phyloP scores from a whole-genome alignment of 2,888 invertebrate species.

The Hirtodrosophila confusa region DNA sequence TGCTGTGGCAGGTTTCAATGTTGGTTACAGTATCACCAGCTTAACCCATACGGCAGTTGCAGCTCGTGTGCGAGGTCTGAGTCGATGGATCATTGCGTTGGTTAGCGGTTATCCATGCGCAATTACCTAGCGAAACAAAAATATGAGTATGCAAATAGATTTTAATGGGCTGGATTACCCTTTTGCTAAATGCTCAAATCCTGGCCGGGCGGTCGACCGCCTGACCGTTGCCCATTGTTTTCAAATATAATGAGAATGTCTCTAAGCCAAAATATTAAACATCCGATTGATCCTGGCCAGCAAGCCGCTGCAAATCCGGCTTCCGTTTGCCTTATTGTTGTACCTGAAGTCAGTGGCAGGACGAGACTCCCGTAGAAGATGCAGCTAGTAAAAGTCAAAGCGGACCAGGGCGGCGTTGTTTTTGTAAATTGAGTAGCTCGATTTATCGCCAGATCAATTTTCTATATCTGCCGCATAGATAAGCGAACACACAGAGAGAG shows the following conservation, averaged over 20 bases:
- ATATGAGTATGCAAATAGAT: conserved; percentile 80
- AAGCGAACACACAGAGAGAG: conserved; percentile 28
- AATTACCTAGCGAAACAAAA: conserved; percentile 82
- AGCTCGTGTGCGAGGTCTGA: not conserved
- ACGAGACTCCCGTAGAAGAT: conserved; percentile 13
- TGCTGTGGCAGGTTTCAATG: conserved; percentile 37
- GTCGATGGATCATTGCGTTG: conserved; percentile 63
- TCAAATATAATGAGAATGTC: conserved; percentile 81
- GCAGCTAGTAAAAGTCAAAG: conserved; percentile 75
- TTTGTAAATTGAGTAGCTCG: conserved; percentile 74
- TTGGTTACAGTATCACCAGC: conserved; percentile 23
- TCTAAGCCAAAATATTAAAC: conserved; percentile 83
- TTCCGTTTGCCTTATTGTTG: conserved; percentile 66
- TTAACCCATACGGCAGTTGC: conserved; percentile 22
- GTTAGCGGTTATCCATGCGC: conserved; percentile 80
- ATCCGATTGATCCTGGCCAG: conserved; percentile 66
- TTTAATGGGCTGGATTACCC: conserved; percentile 82
- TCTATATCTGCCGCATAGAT: conserved; percentile 74
- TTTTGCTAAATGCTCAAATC: conserved; percentile 73
- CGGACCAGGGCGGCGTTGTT: conserved; percentile 60
- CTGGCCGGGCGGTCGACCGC: conserved; percentile 51
- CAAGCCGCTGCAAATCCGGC: conserved; percentile 66
- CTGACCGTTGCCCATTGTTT: conserved; percentile 61
- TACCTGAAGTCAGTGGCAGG: conserved; percentile 62
- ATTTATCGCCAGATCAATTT: conserved; percentile 78